Base-by-base conservation (phyloP, 53 echinoderm and acorn worm species). In the Holothuria scabra region DNA sequence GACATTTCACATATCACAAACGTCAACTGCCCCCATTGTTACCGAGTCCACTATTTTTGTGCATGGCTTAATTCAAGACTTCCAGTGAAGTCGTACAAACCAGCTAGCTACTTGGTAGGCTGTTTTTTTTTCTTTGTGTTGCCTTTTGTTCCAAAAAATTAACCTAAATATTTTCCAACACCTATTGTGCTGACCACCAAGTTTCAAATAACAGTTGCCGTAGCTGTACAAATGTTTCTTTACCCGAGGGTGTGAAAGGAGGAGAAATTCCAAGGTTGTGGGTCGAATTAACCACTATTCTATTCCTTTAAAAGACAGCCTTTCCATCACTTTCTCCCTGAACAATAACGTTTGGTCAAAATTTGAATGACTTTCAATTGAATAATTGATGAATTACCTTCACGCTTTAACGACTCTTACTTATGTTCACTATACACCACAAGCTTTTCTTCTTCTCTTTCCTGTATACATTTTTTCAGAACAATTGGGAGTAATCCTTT, bases 211-310 rank as follows among this genome's bases (percentile, higher is more conserved):
- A 76, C 78, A 76, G 32, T 76, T 76, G 30, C 78, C 78, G 49
- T 76, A 76, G 46, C 78, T 76, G 57, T 9, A 76, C 78, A 76
- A 76, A 76, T 58, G 78, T 76, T 76, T 76, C 78, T 57, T 76
- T 76, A 49, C 78, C 78, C 58, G 24, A 57, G 57, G 78, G 56
- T 57, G 56, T 57, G 28, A 56, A 76, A 41, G 24, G 48, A 34
- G 9, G 34, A 56, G 26, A 28, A 58, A 58, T 28, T 26, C 59
- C 78, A 78, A 56, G 57, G 58, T 78, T 56, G 31, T 32, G 57
- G 78, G 78, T 56, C 52, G 18, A 52, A 52, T 52, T 18, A 18
- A 16, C 52, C 52, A 52, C 52, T 52, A 52, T 52, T 52, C 52
- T 52, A 52, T 52, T 52, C 52, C 52, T 52, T 18, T 52, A 4